A percentile compares a stretch with the other conserved stretches of the same genome.
Evolutionary conservation across 2,797 vertebrate species (phyloP).

Genomic region (Premnoplex brunnescens): DNA sequence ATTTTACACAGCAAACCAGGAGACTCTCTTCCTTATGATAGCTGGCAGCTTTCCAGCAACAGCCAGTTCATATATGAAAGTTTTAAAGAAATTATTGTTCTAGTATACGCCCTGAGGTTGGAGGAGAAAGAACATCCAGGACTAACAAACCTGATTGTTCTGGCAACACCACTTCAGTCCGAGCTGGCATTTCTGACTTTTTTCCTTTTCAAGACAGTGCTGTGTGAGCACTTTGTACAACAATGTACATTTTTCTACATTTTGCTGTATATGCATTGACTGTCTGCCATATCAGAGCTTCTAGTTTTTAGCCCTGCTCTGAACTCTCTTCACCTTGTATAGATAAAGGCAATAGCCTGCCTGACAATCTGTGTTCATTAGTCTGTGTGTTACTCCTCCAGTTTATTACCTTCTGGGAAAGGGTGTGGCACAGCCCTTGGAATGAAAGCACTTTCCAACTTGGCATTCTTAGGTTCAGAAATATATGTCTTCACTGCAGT

Average conservation of each 20-base stretch:
- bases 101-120: conserved; percentile 75
- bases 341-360: conserved; percentile 25
- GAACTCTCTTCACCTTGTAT: conserved; percentile 5
- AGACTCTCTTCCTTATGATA: conserved; percentile 58
- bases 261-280: neutral
- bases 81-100: conserved; percentile 79
- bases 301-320: conserved; percentile 1
- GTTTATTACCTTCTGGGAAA: conserved; percentile 70
- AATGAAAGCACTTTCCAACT: conserved; percentile 68
- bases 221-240: conserved; percentile 18
- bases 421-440: conserved; percentile 56
- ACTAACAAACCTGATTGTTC: conserved; percentile 80
- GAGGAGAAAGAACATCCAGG: conserved; percentile 78
- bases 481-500: conserved; percentile 51
- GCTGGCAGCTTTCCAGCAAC: conserved; percentile 61
- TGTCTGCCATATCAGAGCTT: neutral
- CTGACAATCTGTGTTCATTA: conserved; percentile 42
- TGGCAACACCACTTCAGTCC: conserved; percentile 60
- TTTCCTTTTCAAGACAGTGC: conserved; percentile 50
- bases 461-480: conserved; percentile 61
- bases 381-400: conserved; percentile 44
- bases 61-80: conserved; percentile 70
- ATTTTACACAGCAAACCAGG: conserved; percentile 51
- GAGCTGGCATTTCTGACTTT: conserved; percentile 65
- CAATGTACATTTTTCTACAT: neutral